Base-by-base conservation (phyloP, 2,797 vertebrate genomes). In the Danio kyathit region DNA sequence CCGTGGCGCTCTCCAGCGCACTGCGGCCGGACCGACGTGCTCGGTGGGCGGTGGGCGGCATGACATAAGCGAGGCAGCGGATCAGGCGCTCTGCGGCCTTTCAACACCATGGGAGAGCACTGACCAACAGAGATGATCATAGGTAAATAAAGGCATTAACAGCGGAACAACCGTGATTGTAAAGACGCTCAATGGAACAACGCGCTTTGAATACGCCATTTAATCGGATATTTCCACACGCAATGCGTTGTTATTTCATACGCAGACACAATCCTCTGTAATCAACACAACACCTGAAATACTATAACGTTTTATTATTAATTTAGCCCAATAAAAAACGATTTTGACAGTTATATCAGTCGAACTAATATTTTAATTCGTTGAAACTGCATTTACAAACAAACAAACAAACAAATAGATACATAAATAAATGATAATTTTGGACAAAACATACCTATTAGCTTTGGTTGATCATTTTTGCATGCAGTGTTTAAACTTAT, bases 111-210 rank as follows among this genome's bases (percentile, higher is more conserved):
- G 13, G 92, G 93, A 89, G 75, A 89, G 80, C 85, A 82, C 74
- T 87, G 79, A 88, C 91, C 87, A 74, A 70, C 88, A 61, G 88
- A 81, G 86, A 88, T 89, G 93, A 94, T 93, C 93, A 94, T 88
- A 94, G 92, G 75, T 13, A 73, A 74, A 85, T 63, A 48, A 83
- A 85, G 87, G 85, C 86, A 76, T 86, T 88, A 69, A 88, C 89
- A 88, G 87, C 44, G 83, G 86, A 90, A 87, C 86, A 82, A 83
- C 89, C 76, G 85, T 76, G 85, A 80, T 80, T 88, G 29, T 84
- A 84, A 84, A 88, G 87, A 77, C 73, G 76, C 87, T 89, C 56
- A 91, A 88, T 86, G 87, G 87, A 88, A 88, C 87, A 88, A 80
- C 81, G 88, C 54, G 71, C 75, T 83, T 77, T 85, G 59, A 86